Evolutionary conservation across 2,888 invertebrate species (phyloP), one percentile per base, ranked within the genome.

Genomic region (Lepetodrilus schrolli): DNA sequence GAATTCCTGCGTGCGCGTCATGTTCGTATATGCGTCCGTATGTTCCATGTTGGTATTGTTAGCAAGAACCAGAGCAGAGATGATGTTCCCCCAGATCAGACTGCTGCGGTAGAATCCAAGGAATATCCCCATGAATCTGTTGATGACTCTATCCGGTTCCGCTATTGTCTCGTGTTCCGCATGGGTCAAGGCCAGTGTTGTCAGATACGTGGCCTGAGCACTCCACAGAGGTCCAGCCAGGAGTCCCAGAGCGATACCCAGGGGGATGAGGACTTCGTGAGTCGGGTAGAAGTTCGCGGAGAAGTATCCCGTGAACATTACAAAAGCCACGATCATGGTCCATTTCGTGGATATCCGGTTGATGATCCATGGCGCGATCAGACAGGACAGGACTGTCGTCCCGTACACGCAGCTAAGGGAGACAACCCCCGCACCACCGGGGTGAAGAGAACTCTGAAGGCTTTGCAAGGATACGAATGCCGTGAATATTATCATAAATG

Each of bases 11-110:
- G 58, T 20, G 1, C 47, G 51, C 4, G 47, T 34, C 69, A 70
- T 37, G 47, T 69, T n/a, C 34, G 36, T n/a, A 13, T 20, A 17
- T 23, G 20, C 34, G 23, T 23, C 10, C 66, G 43, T 23, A 47
- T 26, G 65, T 71, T 77, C 37, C 4, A 50, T 66, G 2, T 76
- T 75, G 30, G 47, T 70, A 71, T 83, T 83, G 58, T 79, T 80
- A 0, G 80, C 77, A 4, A 89, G 75, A 8, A 88, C 83, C 1
- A 84, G 70, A 2, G 88, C 85, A 1, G 88, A 87, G 21, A 89
- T 85, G 7, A 89, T 78, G 73, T 89, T 87, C 13, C 89, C 89
- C 88, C 88, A 89, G 8, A 89, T 84, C 72, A 88, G 87, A 70
- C 87, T 87, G 65, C 83, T 85, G 70, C 88, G 82, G 74, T 85